Evolutionary conservation across 2,113 vertebrate genomes (phyloP).

Genomic region (Pollimyrus isidori): DNA sequence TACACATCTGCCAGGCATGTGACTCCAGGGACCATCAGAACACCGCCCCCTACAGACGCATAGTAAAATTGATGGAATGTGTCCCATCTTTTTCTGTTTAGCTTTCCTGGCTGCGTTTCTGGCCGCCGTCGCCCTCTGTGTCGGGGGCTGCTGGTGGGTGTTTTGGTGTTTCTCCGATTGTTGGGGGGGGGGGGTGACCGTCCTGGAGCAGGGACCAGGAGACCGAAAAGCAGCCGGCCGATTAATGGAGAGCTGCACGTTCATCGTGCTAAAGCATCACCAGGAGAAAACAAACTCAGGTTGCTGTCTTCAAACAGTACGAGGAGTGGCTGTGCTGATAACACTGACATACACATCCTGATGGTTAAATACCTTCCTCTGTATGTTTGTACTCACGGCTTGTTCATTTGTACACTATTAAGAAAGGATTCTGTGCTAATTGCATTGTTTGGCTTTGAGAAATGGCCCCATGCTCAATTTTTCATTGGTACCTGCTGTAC

Average conservation of each 20-base stretch:
- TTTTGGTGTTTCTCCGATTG: background rate
- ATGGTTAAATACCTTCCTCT: background rate
- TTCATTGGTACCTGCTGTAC: background rate
- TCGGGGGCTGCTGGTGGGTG: background rate
- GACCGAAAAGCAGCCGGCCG: background rate
- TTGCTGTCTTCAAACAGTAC: background rate
- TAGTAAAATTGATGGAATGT: background rate
- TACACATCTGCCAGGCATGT: constrained; percentile 39
- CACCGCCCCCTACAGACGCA: background rate
- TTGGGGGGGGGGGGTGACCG: background rate
- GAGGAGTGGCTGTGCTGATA: background rate
- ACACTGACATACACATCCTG: background rate
- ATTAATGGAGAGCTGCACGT: background rate
- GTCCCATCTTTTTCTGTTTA: background rate
- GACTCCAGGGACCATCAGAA: constrained; percentile 5
- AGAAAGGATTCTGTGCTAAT: background rate
- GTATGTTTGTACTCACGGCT: background rate
- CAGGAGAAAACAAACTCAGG: background rate
- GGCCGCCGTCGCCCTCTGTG: background rate
- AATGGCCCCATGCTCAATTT: background rate
- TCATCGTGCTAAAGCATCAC: background rate
- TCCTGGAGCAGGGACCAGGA: background rate
- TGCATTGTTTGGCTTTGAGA: background rate
- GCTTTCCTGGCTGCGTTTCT: background rate
- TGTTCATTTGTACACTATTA: background rate